A percentile compares a stretch with the other conserved stretches of the same genome.
Evolutionary conservation across 2,888 invertebrate species (phyloP).

Genomic region (Tiphia femorata): DNA sequence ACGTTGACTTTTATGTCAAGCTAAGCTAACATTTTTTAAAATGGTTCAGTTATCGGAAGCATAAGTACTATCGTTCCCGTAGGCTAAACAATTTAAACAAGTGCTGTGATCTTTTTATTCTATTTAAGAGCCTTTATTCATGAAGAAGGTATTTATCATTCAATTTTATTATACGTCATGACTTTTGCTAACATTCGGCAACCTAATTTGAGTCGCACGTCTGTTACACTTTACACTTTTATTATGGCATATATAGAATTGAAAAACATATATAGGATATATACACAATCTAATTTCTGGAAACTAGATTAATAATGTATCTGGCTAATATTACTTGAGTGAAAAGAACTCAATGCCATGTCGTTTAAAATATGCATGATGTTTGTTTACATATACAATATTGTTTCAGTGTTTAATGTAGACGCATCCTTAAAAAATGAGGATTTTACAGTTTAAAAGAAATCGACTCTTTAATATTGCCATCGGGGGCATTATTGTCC

Average conservation of each 20-base stretch:
- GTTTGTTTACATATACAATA: slow-evolving; percentile 25
- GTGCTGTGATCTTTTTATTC: background rate
- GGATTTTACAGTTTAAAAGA: slow-evolving; percentile 61
- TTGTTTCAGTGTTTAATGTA: no score
- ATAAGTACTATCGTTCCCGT: background rate
- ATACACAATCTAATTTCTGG: no score
- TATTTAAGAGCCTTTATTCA: background rate
- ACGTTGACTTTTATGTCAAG: slow-evolving; percentile 39
- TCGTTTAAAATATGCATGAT: background rate
- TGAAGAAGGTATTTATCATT: background rate
- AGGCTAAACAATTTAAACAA: background rate
- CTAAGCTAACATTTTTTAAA: slow-evolving; percentile 24
- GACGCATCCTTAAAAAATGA: no score
- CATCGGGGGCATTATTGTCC: slow-evolving; percentile 44
- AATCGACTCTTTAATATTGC: slow-evolving; percentile 56
- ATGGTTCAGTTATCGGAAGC: slow-evolving; percentile 27
- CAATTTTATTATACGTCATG: background rate
- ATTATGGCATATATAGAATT: no score
- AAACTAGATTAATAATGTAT: no score
- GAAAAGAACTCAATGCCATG: background rate
- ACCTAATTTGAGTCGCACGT: slow-evolving; percentile 4
- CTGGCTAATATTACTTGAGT: no score
- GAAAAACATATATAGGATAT: no score
- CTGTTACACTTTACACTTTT: background rate
- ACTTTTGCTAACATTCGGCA: slow-evolving; percentile 14